These are phyloP conservation scores for Clitarchus hookeri DNA, from an alignment of 2,888 invertebrate genomes.

Conservation along the genomic window DNA sequence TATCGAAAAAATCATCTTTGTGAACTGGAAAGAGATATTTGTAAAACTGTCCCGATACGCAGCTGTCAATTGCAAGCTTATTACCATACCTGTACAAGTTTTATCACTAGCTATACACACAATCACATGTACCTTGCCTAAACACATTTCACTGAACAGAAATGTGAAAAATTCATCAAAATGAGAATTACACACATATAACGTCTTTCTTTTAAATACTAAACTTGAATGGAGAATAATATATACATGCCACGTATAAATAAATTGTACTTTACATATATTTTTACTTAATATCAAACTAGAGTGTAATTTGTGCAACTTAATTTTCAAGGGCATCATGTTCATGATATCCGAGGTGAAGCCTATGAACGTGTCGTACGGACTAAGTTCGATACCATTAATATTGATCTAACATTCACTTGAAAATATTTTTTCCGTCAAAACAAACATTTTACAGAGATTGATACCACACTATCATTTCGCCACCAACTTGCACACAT, in stretches of 20 bases:
- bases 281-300: constrained; percentile 5
- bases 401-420: background rate
- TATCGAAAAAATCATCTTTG: background rate
- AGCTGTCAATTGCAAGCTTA: background rate
- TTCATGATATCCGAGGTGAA: background rate
- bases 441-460: background rate
- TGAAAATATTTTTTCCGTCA: background rate
- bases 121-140: background rate
- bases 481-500: background rate
- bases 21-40: background rate
- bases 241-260: background rate
- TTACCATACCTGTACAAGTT: background rate
- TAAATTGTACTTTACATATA: constrained; percentile 2
- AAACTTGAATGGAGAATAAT: background rate
- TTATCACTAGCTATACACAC: background rate
- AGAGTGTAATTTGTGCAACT: background rate
- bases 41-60: background rate
- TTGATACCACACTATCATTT: background rate
- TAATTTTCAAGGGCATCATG: background rate
- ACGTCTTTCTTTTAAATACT: background rate
- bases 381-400: background rate
- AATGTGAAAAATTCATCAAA: background rate
- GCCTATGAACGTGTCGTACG: background rate
- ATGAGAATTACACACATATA: background rate
- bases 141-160: background rate